A percentile compares a stretch with the other conserved stretches of the same genome.
Evolutionary conservation across 2,888 invertebrate species (phyloP).

Genomic region (Lumbricus terrestris): DNA sequence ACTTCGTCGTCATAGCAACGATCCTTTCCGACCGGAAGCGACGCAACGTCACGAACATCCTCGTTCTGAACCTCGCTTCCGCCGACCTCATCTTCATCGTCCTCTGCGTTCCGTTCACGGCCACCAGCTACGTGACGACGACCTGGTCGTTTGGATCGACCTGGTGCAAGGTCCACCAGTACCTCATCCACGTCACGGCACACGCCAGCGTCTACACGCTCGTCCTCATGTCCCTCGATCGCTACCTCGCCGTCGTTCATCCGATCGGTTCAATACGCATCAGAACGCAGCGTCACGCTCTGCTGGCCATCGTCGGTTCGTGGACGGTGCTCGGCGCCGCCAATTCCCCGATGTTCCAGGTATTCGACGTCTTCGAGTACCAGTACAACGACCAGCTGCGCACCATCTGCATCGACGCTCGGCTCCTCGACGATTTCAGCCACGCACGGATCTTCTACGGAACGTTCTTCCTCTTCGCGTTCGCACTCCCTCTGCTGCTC

Average conservation of each 20-base stretch:
- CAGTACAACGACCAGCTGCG: constrained; percentile 57
- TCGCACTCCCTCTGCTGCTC: constrained; percentile 80
- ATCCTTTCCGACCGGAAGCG: constrained; percentile 87
- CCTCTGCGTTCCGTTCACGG: constrained; percentile 91
- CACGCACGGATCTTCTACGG: constrained; percentile 42
- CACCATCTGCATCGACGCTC: constrained; percentile 47
- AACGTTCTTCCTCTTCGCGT: constrained; percentile 77
- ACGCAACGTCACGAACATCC: constrained; percentile 86
- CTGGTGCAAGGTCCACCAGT: constrained; percentile 88
- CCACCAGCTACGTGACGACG: constrained; percentile 80
- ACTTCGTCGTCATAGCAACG: constrained; percentile 82
- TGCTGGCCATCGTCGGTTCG: constrained; percentile 6
- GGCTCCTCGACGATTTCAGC: constrained; percentile 13
- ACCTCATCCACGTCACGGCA: constrained; percentile 86
- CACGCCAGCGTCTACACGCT: constrained; percentile 90
- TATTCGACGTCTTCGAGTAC: constrained; percentile 15
- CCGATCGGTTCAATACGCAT: constrained; percentile 77
- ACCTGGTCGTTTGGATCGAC: constrained; percentile 86
- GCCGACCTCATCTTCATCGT: constrained; percentile 87
- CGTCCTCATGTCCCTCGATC: constrained; percentile 87
- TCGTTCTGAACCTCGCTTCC: constrained; percentile 84
- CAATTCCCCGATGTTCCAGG: constrained; percentile 23
- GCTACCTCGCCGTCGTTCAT: constrained; percentile 88
- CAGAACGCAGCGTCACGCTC: constrained; percentile 28
- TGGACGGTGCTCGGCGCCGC: constrained; percentile 24